Conservation (phyloP, 2,113 vertebrate genomes). For the Falcunculus frontatus region DNA sequence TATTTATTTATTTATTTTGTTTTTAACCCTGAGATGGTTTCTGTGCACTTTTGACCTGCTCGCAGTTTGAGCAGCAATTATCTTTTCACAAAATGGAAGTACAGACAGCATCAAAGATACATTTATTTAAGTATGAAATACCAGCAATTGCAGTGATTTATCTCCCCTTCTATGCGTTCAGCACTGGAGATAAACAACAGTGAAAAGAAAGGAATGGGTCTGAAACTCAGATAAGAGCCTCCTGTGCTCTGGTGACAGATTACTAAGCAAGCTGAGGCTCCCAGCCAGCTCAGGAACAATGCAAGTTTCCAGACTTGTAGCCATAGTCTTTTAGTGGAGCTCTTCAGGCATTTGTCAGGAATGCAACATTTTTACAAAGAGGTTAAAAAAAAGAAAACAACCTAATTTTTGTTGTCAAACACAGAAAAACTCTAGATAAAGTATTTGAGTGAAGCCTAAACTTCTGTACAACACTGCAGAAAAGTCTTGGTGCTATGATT, state of each 20-base stretch:
- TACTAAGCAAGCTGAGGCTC: neutral
- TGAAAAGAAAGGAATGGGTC: neutral
- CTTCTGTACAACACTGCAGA: neutral
- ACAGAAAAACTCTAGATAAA: neutral
- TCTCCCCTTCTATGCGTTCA: neutral
- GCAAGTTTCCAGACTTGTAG: neutral
- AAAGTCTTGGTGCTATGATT: neutral
- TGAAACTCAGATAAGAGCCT: neutral
- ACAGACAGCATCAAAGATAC: neutral
- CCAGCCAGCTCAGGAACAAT: neutral
- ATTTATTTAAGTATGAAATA: neutral
- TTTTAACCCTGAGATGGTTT: neutral
- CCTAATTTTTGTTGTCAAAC: neutral
- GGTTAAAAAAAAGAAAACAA: neutral
- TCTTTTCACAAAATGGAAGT: neutral
- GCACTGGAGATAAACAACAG: neutral
- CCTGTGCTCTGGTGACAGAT: neutral
- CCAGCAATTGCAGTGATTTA: neutral
- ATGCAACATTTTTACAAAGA: neutral
- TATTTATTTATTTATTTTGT: neutral
- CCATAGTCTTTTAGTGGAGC: neutral
- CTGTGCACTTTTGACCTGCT: conserved; percentile 23
- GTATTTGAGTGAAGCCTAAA: neutral
- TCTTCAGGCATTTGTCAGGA: neutral
- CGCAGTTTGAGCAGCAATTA: neutral